These are phyloP conservation scores for Melinopterus prodromus DNA, from an alignment of 2,888 invertebrate species.

Conservation along the genomic window DNA sequence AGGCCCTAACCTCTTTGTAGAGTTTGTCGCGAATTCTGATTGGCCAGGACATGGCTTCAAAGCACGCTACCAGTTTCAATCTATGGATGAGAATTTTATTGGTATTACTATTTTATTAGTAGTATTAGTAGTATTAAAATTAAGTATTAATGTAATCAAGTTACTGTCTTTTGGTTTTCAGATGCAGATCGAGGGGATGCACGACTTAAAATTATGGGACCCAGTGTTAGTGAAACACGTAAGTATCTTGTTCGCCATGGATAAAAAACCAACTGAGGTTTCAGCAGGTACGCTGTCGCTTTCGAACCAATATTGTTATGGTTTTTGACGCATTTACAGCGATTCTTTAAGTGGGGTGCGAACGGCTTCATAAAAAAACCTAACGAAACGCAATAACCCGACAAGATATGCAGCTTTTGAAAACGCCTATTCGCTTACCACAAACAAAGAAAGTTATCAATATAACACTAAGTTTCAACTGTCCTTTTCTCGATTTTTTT, in stretches of 20 bases:
- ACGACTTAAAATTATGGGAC: constrained; percentile 64
- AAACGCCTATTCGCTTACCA: no score
- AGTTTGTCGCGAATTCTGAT: constrained; percentile 85
- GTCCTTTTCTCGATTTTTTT: no score
- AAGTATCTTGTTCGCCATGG: constrained; percentile 60
- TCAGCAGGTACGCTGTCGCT: neutral
- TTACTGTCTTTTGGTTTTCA: constrained; percentile 19
- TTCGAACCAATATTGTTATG: no score
- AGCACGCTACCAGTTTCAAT: constrained; percentile 77
- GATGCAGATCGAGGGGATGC: constrained; percentile 28
- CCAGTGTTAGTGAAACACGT: constrained; percentile 80
- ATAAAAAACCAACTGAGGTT: neutral
- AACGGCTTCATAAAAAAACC: no score
- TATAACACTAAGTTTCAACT: no score
- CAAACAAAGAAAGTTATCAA: no score
- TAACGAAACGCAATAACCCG: no score
- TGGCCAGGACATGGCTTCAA: constrained; percentile 82
- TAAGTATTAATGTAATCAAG: neutral
- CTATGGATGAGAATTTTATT: constrained; percentile 63
- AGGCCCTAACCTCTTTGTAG: constrained; percentile 81
- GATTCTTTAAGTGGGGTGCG: no score
- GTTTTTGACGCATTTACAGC: no score
- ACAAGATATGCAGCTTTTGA: no score
- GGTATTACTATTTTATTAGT: constrained; percentile 44
- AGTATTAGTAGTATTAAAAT: constrained; percentile 10